Evolutionary conservation across 2,113 vertebrate species (phyloP).

Genomic region (Ranitomeya variabilis): DNA sequence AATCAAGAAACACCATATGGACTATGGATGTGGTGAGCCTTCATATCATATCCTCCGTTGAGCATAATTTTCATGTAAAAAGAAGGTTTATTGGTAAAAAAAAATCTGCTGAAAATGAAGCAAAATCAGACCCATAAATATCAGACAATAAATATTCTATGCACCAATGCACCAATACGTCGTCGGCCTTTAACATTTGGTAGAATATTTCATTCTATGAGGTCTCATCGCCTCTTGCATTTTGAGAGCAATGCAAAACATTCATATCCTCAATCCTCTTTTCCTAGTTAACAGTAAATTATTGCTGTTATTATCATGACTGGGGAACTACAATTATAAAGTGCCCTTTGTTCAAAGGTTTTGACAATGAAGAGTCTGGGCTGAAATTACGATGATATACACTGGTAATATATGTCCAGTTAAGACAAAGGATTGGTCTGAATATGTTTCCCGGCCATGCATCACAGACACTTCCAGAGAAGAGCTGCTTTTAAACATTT

Average conservation of each 20-base stretch:
- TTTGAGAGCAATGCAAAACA: slow-evolving; percentile 60
- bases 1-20: too few species aligned
- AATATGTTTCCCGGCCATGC: slow-evolving; percentile 66
- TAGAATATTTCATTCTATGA: slow-evolving; percentile 30
- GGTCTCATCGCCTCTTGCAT: slow-evolving; percentile 59
- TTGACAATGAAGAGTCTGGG: slow-evolving; percentile 71
- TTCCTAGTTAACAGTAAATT: slow-evolving; percentile 76
- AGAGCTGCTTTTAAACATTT: slow-evolving; percentile 68
- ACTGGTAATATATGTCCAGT: slow-evolving; percentile 71
- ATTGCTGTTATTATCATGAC: slow-evolving; percentile 73
- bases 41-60: too few species aligned
- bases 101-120: not conserved
- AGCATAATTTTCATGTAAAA: too few species aligned
- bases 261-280: slow-evolving; percentile 68
- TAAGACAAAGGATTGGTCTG: slow-evolving; percentile 70
- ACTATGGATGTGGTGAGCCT: too few species aligned
- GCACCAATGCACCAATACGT: not conserved
- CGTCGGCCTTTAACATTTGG: not conserved
- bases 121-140: not conserved
- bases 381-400: slow-evolving; percentile 67
- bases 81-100: too few species aligned
- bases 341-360: slow-evolving; percentile 75
- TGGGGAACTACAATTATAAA: slow-evolving; percentile 72
- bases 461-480: slow-evolving; percentile 63
- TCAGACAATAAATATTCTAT: not conserved